These are phyloP conservation scores for Cervus canadensis DNA, from an alignment of 2,113 vertebrate species.

Conservation along the genomic window DNA sequence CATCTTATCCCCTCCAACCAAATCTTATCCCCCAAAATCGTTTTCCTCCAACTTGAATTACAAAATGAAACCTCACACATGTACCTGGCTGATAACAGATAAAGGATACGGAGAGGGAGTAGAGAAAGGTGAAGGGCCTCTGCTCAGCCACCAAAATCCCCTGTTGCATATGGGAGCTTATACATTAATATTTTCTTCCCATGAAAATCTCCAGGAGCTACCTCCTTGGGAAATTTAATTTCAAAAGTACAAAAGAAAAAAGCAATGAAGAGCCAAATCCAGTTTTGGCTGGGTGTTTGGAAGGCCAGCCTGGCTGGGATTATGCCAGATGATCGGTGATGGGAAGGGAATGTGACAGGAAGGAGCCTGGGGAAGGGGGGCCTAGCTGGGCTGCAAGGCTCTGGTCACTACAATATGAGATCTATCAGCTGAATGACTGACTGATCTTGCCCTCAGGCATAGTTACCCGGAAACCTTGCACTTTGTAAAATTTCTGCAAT, in stretches of 20 bases:
- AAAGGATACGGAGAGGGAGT: neutral
- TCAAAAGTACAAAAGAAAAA: neutral
- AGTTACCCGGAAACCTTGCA: neutral
- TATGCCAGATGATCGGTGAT: neutral
- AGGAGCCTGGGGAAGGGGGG: too few relatives aligned
- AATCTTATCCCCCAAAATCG: neutral
- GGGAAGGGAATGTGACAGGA: neutral
- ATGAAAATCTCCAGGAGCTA: neutral
- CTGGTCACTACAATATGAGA: accelerated
- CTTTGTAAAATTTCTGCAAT: neutral
- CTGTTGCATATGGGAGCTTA: neutral
- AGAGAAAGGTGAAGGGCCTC: neutral
- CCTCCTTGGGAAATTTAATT: neutral
- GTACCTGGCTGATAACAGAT: neutral
- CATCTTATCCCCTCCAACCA: neutral
- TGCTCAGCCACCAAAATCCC: neutral
- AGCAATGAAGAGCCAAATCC: neutral
- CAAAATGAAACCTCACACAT: neutral
- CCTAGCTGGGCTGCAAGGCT: neutral
- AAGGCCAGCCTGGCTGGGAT: neutral
- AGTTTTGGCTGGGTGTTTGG: neutral
- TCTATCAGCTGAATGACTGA: neutral
- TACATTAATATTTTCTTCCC: neutral
- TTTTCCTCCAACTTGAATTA: neutral
- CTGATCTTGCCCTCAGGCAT: neutral